Evolutionary conservation across 2,113 vertebrate genomes (phyloP), one percentile per base, ranked within the genome.

Genomic region (Melanotaenia duboulayi): DNA sequence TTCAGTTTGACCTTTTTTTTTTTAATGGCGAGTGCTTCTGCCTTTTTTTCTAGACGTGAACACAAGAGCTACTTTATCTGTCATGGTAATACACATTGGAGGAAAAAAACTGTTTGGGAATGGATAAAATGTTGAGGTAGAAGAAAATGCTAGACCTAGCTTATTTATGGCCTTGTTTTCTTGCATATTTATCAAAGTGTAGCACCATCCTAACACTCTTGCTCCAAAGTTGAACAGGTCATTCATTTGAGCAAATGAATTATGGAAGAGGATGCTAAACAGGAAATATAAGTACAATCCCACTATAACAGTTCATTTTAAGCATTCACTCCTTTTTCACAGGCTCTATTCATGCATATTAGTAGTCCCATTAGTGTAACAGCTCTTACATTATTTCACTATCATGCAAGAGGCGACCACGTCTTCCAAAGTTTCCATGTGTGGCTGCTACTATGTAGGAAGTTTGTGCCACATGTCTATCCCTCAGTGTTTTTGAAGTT

Each of bases 171-270:
- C 71, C 85, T 88, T 85, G 54, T 88, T 85, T 79, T 61, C 85
- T 88, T 89, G 76, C 83, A 89, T 90, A 85, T 91, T 90, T 87
- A 86, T 91, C 74, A 84, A 74, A 76, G 68, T 67, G 57, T 44
- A 68, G 57, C 75, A 65, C 62, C 65, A 71, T 78, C 65, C 57
- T 60, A 55, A 68, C 24, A 62, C 49, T 68, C 63, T 42, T 64
- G 19, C 67, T 76, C 60, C 58, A 61, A 20, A 85, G 46, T 59
- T 86, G 82, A 78, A 76, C 49, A 84, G 81, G 84, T 90, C 80
- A 87, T 90, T 82, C 75, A 28, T 90, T 88, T 83, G 81, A 76
- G 55, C 11, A 39, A 48, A 90, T 93, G 78, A 87, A 90, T 91
- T 86, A 93, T 92, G 78, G 79, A 90, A 69, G 23, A 81, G 71